These are phyloP conservation scores for Calyptomena viridis DNA, from an alignment of 2,113 vertebrate genomes.

Conservation along the genomic window DNA sequence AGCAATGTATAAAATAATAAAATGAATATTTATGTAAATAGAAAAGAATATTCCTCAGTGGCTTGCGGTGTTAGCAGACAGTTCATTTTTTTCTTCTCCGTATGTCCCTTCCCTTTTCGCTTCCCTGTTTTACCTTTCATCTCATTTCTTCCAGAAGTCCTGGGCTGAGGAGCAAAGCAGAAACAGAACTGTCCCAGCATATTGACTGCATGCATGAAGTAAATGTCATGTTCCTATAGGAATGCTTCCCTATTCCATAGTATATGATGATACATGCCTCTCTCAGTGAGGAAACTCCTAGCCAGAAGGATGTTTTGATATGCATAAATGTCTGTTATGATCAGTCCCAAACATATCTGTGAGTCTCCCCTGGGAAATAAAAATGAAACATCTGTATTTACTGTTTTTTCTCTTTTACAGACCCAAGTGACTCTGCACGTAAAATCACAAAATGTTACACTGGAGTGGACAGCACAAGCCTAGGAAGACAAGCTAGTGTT, in stretches of 20 bases:
- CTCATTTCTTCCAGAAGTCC: neutral
- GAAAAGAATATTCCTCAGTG: neutral
- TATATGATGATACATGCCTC: neutral
- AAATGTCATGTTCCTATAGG: fast-evolving
- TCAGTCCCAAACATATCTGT: neutral
- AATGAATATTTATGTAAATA: neutral
- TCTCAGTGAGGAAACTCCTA: neutral
- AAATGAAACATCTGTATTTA: neutral
- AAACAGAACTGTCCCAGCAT: neutral
- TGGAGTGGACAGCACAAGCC: neutral
- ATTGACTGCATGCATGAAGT: neutral
- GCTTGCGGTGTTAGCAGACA: neutral
- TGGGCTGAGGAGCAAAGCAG: neutral
- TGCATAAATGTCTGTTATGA: neutral
- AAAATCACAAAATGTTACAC: neutral
- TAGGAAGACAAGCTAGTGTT: neutral
- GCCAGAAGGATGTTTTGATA: neutral
- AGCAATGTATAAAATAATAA: neutral
- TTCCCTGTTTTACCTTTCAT: neutral
- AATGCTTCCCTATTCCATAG: neutral
- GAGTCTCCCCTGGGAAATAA: neutral
- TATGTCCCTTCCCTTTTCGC: neutral
- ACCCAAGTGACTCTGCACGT: neutral
- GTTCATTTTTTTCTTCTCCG: neutral
- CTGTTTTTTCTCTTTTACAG: neutral